These are phyloP conservation scores for Pyralis farinalis DNA, from an alignment of 2,888 invertebrate species.

Conservation along the genomic window DNA sequence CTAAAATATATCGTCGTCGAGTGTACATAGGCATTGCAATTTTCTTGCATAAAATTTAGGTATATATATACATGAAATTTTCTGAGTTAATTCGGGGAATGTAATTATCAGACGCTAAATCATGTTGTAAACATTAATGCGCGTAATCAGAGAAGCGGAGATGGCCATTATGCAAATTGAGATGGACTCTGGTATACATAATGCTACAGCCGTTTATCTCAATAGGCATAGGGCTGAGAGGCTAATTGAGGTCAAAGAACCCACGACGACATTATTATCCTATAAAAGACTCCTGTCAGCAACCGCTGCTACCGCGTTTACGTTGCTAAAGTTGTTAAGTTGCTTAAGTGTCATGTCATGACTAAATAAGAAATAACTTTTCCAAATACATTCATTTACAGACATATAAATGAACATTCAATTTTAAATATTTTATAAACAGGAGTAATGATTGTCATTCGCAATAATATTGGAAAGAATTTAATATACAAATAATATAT, in stretches of 20 bases:
- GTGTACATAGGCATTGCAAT: no score
- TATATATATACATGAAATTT: constrained; percentile 5
- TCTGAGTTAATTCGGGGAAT: constrained; percentile 35
- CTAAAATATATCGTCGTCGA: no score
- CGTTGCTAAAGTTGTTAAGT: no score
- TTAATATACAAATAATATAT: constrained; percentile 2
- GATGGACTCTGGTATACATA: constrained; percentile 34
- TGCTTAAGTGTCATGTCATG: no score
- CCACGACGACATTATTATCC: constrained; percentile 42
- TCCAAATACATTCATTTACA: no score
- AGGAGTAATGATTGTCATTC: background rate
- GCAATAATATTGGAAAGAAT: background rate
- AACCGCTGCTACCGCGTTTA: constrained; percentile 17
- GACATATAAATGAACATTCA: no score
- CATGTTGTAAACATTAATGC: constrained; percentile 52
- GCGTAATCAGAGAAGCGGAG: constrained; percentile 45
- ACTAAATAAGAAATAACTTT: no score
- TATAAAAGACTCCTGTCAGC: constrained; percentile 43
- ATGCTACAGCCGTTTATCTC: constrained; percentile 49
- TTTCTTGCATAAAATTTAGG: constrained; percentile 1
- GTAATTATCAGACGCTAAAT: constrained; percentile 36
- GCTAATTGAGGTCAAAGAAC: constrained; percentile 63
- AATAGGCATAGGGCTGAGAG: constrained; percentile 57
- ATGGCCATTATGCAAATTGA: constrained; percentile 59
- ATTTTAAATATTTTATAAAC: no score